A percentile compares a stretch with the other conserved stretches of the same genome.
phyloP scores from a whole-genome alignment of 2,113 vertebrate genomes.

The Anolis carolinensis region DNA sequence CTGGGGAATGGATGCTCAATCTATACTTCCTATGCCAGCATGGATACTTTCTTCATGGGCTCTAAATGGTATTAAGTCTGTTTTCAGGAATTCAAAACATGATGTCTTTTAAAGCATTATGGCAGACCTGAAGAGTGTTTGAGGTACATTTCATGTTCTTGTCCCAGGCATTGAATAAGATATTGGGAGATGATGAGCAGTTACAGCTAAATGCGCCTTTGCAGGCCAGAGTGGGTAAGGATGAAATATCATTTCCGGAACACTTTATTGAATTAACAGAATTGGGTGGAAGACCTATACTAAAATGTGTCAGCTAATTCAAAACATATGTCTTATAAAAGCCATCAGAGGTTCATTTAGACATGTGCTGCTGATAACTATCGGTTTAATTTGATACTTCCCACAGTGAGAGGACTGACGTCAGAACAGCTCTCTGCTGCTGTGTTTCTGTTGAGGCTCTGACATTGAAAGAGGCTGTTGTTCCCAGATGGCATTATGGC shows the following conservation, averaged over 20 bases:
- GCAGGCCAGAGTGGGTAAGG: constrained; percentile 33
- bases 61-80: background rate
- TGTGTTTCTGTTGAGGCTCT: constrained; percentile 40
- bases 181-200: background rate
- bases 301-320: constrained; percentile 65
- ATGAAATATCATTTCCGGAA: constrained; percentile 35
- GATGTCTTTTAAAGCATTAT: background rate
- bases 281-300: constrained; percentile 48
- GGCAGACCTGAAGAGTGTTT: background rate
- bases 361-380: constrained; percentile 68
- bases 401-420: constrained; percentile 61
- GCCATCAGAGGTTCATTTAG: constrained; percentile 58
- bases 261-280: constrained; percentile 21
- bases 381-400: constrained; percentile 69
- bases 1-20: too few relatives aligned
- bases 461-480: constrained; percentile 5
- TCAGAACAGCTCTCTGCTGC: constrained; percentile 30
- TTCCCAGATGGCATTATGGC: constrained; percentile 24
- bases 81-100: background rate
- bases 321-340: constrained; percentile 56
- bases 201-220: constrained; percentile 10
- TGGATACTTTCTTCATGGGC: background rate
- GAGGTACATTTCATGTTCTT: background rate
- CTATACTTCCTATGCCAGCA: background rate
- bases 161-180: background rate